Evolutionary conservation across 2,797 vertebrate species (phyloP).

Genomic region (Peromyscus nudipes): DNA sequence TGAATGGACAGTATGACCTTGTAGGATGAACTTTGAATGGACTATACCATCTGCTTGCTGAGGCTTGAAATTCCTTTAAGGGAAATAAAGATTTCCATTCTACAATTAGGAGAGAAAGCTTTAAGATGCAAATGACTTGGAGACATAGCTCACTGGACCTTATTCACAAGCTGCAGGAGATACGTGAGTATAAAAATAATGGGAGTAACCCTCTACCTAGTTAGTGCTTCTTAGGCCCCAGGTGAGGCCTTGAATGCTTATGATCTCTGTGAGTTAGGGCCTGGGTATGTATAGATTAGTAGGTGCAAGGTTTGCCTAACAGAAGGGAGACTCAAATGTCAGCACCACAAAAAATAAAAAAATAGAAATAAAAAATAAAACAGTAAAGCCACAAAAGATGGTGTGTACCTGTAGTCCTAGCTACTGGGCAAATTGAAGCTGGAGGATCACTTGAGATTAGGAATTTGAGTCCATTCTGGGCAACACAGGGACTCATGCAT

Average conservation of each 20-base stretch:
- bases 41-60: constrained; percentile 53
- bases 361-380: not conserved
- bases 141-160: constrained; percentile 10
- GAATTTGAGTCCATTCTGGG: not conserved
- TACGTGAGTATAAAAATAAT: constrained; percentile 38
- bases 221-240: constrained; percentile 19
- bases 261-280: not conserved
- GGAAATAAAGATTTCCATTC: constrained; percentile 63
- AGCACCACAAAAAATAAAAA: not conserved
- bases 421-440: not conserved
- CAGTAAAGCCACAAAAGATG: not conserved
- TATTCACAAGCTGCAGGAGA: constrained; percentile 20
- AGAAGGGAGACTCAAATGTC: not conserved
- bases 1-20: constrained; percentile 63
- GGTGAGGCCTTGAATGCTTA: constrained; percentile 1
- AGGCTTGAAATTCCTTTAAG: constrained; percentile 70
- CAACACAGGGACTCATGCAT: not conserved
- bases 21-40: constrained; percentile 71
- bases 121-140: constrained; percentile 62
- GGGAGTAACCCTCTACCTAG: not conserved
- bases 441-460: not conserved
- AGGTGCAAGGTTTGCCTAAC: not conserved
- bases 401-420: not conserved
- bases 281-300: not conserved
- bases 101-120: constrained; percentile 52